Base-by-base conservation (phyloP, 2,797 vertebrate species). In the Eospalax fontanierii region DNA sequence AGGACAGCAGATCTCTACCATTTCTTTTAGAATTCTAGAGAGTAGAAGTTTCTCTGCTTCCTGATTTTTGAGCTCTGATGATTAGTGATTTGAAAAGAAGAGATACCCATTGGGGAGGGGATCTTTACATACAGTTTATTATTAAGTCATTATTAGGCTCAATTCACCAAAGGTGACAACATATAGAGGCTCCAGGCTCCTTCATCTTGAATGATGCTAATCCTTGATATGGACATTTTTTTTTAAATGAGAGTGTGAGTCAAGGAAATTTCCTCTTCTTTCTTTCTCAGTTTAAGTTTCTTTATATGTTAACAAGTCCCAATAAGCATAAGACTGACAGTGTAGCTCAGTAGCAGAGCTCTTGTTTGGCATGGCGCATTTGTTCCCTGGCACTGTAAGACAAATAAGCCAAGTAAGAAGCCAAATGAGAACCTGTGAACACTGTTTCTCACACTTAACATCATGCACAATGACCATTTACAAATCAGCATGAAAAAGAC, bases 81-180 rank as follows among this genome's bases (percentile, higher is more conserved):
- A 4, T 38, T 38, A 5, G 46, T 71, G n/a, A 57, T 57, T 93
- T 57, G 79, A 63, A 93, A 91, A 93, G 59, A 94, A 80, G 73
- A 73, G 73, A 9, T 54, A 30, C 4, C 66, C 28, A 26, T 30
- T 54, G 22, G 35, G 68, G 26, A 46, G 46, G 30, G 3, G 24
- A 35, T 80, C 66, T 94, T 78, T 89, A 50, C 74, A 46, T 70
- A 43, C 74, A 66, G 54, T 10, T 86, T 96, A 87, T 61, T 61
- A 54, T 38, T 80, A 30, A 43, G 40, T 70, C 35, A 6, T 89
- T 26, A 33, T 68, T 68, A 71, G 40, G 26, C 22, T 68, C 22
- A 33, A 63, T 84, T 78, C 38, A 61, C 19, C 71, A 71, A 76
- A 88, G n/a, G 24, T 43, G n/a, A 68, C 66, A 87, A n/a, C 14